phyloP scores from a whole-genome alignment of 2,113 vertebrate species.

The Actinemys pallida region DNA sequence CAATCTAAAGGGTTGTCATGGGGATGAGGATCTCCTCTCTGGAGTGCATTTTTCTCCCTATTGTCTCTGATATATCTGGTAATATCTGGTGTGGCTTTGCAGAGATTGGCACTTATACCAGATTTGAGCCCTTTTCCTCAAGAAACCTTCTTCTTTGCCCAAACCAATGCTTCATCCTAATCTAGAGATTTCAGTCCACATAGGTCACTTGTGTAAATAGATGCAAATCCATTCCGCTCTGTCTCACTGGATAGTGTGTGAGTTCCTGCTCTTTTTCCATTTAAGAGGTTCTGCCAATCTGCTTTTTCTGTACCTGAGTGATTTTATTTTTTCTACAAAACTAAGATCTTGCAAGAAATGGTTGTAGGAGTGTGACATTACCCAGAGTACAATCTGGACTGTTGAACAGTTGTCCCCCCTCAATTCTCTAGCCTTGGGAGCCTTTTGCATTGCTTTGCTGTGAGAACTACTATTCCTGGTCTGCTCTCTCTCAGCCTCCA shows the following conservation, averaged over 20 bases:
- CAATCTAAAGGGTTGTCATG: not conserved
- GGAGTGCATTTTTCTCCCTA: not conserved
- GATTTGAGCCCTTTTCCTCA: not conserved
- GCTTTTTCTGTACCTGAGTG: not conserved
- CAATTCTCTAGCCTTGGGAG: no score
- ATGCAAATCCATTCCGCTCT: not conserved
- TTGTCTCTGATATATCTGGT: not conserved
- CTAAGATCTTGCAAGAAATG: not conserved
- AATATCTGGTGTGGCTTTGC: not conserved
- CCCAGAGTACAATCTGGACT: not conserved
- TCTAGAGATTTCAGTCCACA: not conserved
- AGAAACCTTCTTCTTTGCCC: not conserved
- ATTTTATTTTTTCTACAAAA: not conserved
- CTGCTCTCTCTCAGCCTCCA: no score
- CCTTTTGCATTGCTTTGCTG: no score
- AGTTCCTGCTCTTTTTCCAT: not conserved
- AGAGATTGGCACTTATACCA: not conserved
- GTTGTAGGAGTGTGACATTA: fast-evolving
- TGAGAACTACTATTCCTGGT: no score
- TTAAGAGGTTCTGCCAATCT: not conserved
- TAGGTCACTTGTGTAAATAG: not conserved
- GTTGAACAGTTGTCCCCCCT: no score
- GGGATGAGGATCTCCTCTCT: no score
- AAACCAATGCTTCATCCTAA: not conserved
- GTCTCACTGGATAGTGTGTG: not conserved